Evolutionary conservation across 1,140 invertebrate genomes (phyloP).

Genomic region (Glomeris maerens): DNA sequence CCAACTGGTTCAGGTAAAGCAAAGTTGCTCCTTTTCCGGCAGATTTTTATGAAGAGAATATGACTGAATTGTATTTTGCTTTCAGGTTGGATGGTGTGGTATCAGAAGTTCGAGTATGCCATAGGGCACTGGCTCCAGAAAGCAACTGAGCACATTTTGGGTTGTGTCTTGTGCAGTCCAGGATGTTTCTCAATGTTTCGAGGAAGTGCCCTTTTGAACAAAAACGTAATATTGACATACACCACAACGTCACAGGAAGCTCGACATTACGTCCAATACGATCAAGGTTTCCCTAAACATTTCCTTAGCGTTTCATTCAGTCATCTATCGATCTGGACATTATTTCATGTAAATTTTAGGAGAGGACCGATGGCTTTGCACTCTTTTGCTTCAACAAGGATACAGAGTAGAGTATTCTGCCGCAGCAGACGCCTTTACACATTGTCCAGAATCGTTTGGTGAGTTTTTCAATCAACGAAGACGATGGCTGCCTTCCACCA

Average conservation of each 20-base stretch:
- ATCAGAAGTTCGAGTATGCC: conserved; percentile 52
- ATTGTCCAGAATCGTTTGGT: conserved; percentile 45
- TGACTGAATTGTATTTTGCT: neutral
- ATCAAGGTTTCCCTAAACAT: no score
- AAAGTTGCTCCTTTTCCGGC: neutral
- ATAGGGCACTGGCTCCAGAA: conserved; percentile 53
- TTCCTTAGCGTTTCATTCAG: no score
- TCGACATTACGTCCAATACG: conserved; percentile 45
- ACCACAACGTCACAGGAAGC: conserved; percentile 40
- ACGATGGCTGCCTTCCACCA: conserved; percentile 49
- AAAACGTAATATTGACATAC: conserved; percentile 45
- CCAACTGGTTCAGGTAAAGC: conserved; percentile 35
- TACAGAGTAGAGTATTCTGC: conserved; percentile 50
- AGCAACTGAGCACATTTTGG: conserved; percentile 49
- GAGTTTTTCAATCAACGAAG: conserved; percentile 49
- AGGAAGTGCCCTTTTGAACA: conserved; percentile 43
- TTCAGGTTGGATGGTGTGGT: conserved; percentile 40
- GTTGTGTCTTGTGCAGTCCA: conserved; percentile 47
- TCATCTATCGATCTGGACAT: no score
- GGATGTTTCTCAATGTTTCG: conserved; percentile 46
- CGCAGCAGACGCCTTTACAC: conserved; percentile 47
- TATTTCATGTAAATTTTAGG: conserved; percentile 32
- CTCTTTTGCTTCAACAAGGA: conserved; percentile 44
- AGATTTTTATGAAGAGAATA: neutral
- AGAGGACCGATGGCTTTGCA: conserved; percentile 50